Base-by-base conservation (phyloP, 2,888 invertebrate species). In the Caradrina kadenii region DNA sequence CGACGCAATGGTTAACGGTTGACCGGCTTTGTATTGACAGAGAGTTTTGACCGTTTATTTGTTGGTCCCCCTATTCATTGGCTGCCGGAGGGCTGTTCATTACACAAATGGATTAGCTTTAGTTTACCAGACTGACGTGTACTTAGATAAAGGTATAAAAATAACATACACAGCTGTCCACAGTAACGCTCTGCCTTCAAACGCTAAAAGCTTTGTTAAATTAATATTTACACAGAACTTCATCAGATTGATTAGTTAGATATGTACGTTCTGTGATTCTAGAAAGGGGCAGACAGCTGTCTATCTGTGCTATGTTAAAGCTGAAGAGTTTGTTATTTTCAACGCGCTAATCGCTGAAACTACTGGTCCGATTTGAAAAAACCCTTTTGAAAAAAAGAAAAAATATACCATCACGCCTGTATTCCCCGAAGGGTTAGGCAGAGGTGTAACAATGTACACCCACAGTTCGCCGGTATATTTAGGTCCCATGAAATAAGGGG, bases 21-120 rank as follows among this genome's bases (percentile, higher is more conserved):
- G 54, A 42, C 50, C 56, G 59, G 70, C 1, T 48, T 65, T 69
- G 63, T 84, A 82, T 84, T 73, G 80, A 74, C 78, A 76, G 65
- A 69, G 49, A 64, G 67, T 74, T 83, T 80, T 70, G 69, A 52
- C 65, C 68, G 68, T 73, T 58, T 70, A 77, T 66, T 77, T 75
- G 22, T 54, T 49, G 61, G 53, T 55, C 52, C 74, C 68, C 65
- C 60, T 54, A 66, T 74, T 82, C 55, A 80, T 70, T 65, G 54
- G 35, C 68, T 45, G 53, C 63, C 63, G 53, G 45, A 59, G 63
- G 63, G 64, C 26, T 69, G 61, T 67, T 67, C 70, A 73, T 73
- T 80, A 74, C 55, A 63, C 80, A 80, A 69, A 73, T 74, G 73
- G 52, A 76, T 80, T 73, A 82, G 68, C 63, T 67, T 66, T 49